Evolutionary conservation across 2,113 vertebrate species (phyloP).

Genomic region (Varanus salvator): DNA sequence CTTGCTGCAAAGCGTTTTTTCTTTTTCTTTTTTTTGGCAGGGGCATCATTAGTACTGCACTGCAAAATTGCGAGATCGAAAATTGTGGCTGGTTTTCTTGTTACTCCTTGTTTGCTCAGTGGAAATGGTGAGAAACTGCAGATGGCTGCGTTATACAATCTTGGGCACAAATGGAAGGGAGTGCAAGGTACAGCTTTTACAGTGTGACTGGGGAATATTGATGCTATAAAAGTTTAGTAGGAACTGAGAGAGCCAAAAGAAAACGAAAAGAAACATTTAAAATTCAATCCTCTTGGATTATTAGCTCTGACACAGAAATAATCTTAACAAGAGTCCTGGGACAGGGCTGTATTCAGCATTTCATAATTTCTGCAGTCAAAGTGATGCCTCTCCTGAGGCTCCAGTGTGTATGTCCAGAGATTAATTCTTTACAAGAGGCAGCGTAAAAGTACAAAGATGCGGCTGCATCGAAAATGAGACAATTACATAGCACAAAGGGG

Average conservation of each 20-base stretch:
- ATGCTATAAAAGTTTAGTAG: conserved; percentile 18
- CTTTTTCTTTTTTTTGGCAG: too few species aligned
- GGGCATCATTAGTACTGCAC: too few species aligned
- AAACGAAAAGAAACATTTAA: neutral
- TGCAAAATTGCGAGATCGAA: neutral
- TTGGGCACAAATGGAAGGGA: neutral
- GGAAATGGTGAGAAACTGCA: neutral
- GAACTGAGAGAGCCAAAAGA: conserved; percentile 19
- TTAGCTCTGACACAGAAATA: conserved; percentile 37
- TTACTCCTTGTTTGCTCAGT: conserved; percentile 7
- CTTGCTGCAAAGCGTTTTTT: too few species aligned
- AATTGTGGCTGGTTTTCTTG: neutral
- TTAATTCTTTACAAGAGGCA: conserved; percentile 1
- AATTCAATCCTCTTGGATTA: conserved; percentile 12
- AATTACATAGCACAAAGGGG: neutral
- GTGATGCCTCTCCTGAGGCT: conserved; percentile 12
- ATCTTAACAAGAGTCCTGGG: conserved; percentile 25
- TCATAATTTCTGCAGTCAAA: neutral
- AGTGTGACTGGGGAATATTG: conserved; percentile 11
- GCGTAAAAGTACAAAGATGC: conserved; percentile 15
- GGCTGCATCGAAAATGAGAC: too few species aligned
- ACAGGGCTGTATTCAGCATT: conserved; percentile 21
- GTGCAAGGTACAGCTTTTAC: conserved; percentile 27
- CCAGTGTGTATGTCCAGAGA: neutral
- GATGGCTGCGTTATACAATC: neutral